Conservation (phyloP, 2,888 invertebrate genomes). For the Nysson spinosus region DNA sequence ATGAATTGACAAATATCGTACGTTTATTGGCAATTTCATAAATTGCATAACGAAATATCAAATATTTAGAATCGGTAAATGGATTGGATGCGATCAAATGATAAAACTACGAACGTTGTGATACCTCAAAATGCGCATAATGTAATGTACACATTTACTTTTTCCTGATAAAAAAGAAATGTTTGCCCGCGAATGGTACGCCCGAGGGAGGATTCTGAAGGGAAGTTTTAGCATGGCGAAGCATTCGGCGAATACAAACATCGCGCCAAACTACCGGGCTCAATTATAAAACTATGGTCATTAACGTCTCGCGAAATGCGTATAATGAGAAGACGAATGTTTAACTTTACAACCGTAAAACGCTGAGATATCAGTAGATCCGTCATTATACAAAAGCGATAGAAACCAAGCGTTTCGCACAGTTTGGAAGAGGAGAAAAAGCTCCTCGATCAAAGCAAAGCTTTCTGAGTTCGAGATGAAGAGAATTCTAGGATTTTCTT, state of each 20-base stretch:
- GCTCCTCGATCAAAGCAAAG: conserved; percentile 30
- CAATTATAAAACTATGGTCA: conserved; percentile 39
- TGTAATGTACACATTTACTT: no score
- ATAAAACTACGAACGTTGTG: no score
- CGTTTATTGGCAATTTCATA: no score
- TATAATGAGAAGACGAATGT: conserved; percentile 27
- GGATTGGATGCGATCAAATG: no score
- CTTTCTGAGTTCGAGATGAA: conserved; percentile 31
- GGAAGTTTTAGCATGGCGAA: no score
- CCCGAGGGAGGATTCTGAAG: no score
- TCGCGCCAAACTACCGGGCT: conserved; percentile 1
- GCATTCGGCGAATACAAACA: background rate
- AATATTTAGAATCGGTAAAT: no score
- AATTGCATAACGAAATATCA: no score
- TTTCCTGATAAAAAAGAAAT: no score
- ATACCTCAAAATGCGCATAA: no score
- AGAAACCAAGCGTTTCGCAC: conserved; percentile 40
- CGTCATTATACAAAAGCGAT: conserved; percentile 37
- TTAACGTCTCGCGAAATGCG: conserved; percentile 25
- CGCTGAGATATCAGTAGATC: conserved; percentile 33
- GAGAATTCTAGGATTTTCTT: conserved; percentile 49
- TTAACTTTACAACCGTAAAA: conserved; percentile 44
- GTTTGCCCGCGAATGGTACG: no score
- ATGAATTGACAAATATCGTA: no score
- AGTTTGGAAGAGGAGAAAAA: conserved; percentile 32